phyloP scores from a whole-genome alignment of 2,888 invertebrate species.

The Elysia crispata region DNA sequence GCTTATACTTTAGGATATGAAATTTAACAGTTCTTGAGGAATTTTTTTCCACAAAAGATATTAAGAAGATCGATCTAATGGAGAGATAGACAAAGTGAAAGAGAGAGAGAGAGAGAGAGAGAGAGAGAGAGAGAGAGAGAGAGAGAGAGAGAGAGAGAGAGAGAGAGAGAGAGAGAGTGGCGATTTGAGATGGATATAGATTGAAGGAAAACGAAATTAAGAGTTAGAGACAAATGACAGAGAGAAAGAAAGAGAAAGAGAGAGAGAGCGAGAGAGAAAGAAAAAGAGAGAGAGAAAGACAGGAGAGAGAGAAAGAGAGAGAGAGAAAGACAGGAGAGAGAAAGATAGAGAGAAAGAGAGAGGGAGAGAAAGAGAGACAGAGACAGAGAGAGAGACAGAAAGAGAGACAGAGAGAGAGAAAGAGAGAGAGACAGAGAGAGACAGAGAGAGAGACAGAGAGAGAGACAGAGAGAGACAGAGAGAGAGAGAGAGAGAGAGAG shows the following conservation, averaged over 20 bases:
- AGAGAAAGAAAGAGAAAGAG: background rate
- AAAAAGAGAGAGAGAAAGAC: background rate
- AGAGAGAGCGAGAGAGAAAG: background rate
- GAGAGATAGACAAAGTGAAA: too few species aligned
- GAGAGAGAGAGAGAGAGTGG: background rate
- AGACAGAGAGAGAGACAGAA: background rate
- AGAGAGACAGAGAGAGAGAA: background rate
- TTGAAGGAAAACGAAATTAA: background rate
- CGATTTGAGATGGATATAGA: background rate
- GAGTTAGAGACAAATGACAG: background rate
- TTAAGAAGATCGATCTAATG: too few species aligned
- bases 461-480: background rate
- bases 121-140: too few species aligned
- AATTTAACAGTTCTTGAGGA: too few species aligned
- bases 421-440: conserved; percentile 11
- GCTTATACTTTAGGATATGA: too few species aligned
- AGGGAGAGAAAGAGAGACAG: too few species aligned
- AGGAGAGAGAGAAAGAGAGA: background rate
- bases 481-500: background rate
- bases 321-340: too few species aligned
- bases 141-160: too few species aligned
- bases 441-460: background rate
- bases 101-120: too few species aligned
- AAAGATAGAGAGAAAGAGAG: too few species aligned
- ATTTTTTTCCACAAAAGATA: too few species aligned